Conservation (phyloP, 92 coral and sea anemone genomes). For the Siderastrea siderea region DNA sequence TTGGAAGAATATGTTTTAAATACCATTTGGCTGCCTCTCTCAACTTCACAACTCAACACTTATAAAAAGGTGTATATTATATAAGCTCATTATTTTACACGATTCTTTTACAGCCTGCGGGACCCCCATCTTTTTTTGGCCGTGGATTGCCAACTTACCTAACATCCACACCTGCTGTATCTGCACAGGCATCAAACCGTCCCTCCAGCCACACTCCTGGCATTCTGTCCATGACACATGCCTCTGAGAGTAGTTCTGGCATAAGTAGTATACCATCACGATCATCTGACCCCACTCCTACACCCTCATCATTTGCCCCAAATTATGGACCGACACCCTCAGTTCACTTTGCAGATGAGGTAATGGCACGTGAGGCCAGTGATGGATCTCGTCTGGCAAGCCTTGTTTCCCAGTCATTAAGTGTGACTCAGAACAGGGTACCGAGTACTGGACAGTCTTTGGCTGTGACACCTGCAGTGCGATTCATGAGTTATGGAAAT, state of each 20-base stretch:
- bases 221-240: constrained; percentile 59
- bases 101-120: constrained; percentile 12
- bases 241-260: constrained; percentile 93
- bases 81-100: not conserved
- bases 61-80: not conserved
- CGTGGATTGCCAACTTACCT: constrained; percentile 90
- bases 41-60: too few species aligned
- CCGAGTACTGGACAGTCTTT: constrained; percentile 21
- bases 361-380: constrained; percentile 28
- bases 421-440: constrained; percentile 58
- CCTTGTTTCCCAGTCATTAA: constrained; percentile 85
- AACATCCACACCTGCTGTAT: constrained; percentile 91
- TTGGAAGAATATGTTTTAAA: too few species aligned
- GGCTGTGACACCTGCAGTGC: constrained; percentile 61
- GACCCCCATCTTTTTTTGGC: constrained; percentile 82
- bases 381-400: constrained; percentile 80
- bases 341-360: constrained; percentile 89
- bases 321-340: constrained; percentile 74
- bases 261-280: constrained; percentile 83
- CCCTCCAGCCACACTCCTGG: constrained; percentile 74
- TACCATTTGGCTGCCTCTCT: too few species aligned
- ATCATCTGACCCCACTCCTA: constrained; percentile 70
- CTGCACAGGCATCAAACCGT: constrained; percentile 49
- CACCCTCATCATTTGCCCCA: constrained; percentile 68
- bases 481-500: constrained; percentile 71